Evolutionary conservation across 2,113 vertebrate genomes (phyloP).

Genomic region (Festucalex cinctus): DNA sequence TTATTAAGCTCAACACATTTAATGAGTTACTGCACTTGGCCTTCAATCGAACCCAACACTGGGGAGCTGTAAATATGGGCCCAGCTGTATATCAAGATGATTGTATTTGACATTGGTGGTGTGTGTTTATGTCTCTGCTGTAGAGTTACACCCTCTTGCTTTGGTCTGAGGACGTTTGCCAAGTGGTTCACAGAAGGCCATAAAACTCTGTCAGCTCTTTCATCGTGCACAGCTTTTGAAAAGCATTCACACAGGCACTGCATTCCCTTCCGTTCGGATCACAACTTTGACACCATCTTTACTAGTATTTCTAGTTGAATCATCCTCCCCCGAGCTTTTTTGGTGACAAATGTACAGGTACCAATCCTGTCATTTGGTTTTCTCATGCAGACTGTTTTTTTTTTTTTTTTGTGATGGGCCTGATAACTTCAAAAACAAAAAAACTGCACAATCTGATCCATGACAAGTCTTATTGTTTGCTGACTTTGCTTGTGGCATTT

Average conservation of each 20-base stretch:
- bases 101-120: constrained; percentile 17
- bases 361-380: not conserved
- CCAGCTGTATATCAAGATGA: not conserved
- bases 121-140: constrained; percentile 10
- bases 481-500: constrained; percentile 27
- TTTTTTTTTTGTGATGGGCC: constrained; percentile 3
- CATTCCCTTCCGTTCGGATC: constrained; percentile 37
- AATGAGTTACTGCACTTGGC: not conserved
- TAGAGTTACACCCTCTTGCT: constrained; percentile 33
- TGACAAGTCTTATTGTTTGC: constrained; percentile 31
- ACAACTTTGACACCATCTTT: constrained; percentile 59
- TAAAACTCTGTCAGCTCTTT: constrained; percentile 52
- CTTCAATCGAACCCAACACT: not conserved
- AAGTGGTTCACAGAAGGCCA: constrained; percentile 49
- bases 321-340: constrained; percentile 22
- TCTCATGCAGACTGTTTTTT: constrained; percentile 1
- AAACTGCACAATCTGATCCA: not conserved
- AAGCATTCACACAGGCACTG: constrained; percentile 37
- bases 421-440: not conserved
- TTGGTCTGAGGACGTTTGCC: constrained; percentile 47
- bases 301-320: constrained; percentile 52
- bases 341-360: not conserved
- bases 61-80: constrained; percentile 3
- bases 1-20: constrained; percentile 1
- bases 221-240: constrained; percentile 51